Conservation (phyloP, 2,888 invertebrate genomes). For the Petrolisthes manimaculis region DNA sequence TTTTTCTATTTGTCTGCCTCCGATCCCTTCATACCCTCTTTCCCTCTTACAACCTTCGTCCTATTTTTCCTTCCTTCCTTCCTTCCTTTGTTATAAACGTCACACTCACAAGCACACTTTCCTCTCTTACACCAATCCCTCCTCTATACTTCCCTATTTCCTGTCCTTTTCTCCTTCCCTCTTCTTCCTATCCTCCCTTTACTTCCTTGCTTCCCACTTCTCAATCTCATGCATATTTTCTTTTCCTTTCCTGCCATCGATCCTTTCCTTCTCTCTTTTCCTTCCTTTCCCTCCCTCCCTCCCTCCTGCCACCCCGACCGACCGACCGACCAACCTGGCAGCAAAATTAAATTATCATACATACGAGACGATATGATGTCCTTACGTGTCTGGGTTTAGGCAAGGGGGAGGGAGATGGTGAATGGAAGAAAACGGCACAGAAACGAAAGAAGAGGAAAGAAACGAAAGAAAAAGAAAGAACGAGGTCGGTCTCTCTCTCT, state of each 20-base stretch:
- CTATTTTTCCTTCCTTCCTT: neutral
- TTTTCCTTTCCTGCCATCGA: neutral
- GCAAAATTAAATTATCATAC: conserved; percentile 28
- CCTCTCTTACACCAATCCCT: neutral
- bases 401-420: neutral
- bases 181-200: neutral
- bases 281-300: neutral
- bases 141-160: neutral
- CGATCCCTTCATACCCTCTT: too few species aligned
- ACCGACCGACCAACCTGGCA: too few species aligned
- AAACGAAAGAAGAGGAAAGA: neutral
- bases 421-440: neutral
- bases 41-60: neutral
- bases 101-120: too few species aligned
- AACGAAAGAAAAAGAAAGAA: neutral
- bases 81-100: neutral
- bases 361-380: conserved; percentile 10
- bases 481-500: neutral
- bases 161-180: neutral
- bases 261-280: neutral
- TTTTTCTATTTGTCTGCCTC: too few species aligned
- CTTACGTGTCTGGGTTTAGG: neutral
- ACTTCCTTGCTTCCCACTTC: neutral
- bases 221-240: neutral
- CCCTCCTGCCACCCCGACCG: neutral